Evolutionary conservation across 2,888 invertebrate genomes (phyloP), one percentile per base, ranked within the genome.

Genomic region (Chirona hameri): DNA sequence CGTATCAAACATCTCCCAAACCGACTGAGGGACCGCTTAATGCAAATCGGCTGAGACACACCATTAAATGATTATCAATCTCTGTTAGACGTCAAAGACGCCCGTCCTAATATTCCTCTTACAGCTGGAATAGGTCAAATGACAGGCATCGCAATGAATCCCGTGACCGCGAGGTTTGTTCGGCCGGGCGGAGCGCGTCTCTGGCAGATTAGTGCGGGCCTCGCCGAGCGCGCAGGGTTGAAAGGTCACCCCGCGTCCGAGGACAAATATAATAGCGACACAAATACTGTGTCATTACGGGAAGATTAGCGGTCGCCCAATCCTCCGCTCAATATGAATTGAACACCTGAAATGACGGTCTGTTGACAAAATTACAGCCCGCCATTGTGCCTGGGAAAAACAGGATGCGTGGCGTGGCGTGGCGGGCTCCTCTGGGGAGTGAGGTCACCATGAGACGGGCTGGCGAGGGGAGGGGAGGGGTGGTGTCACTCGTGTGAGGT

Each of bases 291-390:
- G 76, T 46, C 76, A 76, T 76, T 76, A 76, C 46, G 27, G 46
- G 46, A 0, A 46, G 24, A 76, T 76, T 39, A 76, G 76, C 76
- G 46, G 39, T 76, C 76, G 76, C 2, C 76, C 76, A 46, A 46
- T 76, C 24, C 24, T 46, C 76, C 21, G 76, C 76, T 76, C 76
- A 46, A 76, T 76, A 76, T 76, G 76, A 76, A 76, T 76, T 76
- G 76, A 76, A 76, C 76, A 76, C 76, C 46, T 76, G 76, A 46
- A 76, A 76, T 76, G 76, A 76, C 27, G 76, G 76, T 76, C 76
- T 76, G 46, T 76, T 76, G 76, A 76, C 76, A 76, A 76, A 46
- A 76, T 76, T 76, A 76, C 76, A 76, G 76, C 27, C 10, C 39
- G 14, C 10, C 39, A 10, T 24, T 24, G 76, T 24, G 76, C 9